Evolutionary conservation across 30 jellyfish, hydroid and myxozoan genomes (phyloP).

Genomic region (Hydra vulgaris): DNA sequence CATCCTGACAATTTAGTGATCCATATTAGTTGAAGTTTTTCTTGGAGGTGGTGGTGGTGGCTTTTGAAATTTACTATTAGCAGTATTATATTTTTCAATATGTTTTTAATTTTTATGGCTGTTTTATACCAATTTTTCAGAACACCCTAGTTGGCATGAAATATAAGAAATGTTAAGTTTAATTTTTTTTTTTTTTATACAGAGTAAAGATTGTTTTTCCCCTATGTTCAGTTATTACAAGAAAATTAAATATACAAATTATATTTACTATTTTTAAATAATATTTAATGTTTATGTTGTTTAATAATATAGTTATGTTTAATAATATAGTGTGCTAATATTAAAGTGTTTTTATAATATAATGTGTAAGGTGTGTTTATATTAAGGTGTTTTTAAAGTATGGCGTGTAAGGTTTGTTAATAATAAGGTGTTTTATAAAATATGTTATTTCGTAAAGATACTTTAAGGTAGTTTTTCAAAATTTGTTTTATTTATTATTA

Average conservation of each 20-base stretch:
- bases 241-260: background rate
- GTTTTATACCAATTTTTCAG: background rate
- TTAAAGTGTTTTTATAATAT: no score
- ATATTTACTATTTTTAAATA: no score
- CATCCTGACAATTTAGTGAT: background rate
- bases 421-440: no score
- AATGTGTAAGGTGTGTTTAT: no score
- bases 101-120: background rate
- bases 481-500: no score
- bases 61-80: background rate
- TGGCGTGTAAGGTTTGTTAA: no score
- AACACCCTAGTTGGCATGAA: background rate
- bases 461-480: no score
- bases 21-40: background rate
- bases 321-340: no score
- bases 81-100: background rate
- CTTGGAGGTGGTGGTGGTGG: background rate
- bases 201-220: background rate
- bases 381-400: no score
- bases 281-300: no score
- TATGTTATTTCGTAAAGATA: no score
- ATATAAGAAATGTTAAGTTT: background rate
- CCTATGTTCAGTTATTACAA: background rate
- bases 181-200: background rate
- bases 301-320: no score